Evolutionary conservation across 2,797 vertebrate genomes (phyloP).

Genomic region (Menidia menidia): DNA sequence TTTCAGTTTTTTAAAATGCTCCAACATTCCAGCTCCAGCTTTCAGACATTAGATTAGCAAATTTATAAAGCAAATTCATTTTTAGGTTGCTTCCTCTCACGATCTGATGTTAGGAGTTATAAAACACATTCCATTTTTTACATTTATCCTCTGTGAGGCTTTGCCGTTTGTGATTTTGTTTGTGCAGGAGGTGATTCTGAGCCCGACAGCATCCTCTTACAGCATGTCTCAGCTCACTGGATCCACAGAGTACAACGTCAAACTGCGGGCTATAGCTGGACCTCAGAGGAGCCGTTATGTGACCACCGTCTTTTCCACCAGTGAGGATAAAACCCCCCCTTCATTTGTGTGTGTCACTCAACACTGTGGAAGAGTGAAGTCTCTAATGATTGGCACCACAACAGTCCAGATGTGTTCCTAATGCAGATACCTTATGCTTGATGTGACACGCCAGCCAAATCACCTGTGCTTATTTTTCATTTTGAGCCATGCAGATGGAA

Average conservation of each 20-base stretch:
- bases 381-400: background rate
- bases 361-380: background rate
- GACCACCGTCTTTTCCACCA: conserved; percentile 86
- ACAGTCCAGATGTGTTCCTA: conserved; percentile 23
- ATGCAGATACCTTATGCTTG: conserved; percentile 25
- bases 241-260: conserved; percentile 86
- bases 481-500: conserved; percentile 19
- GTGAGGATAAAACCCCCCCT: conserved; percentile 73
- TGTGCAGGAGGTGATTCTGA: conserved; percentile 87
- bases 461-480: conserved; percentile 46
- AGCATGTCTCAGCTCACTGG: conserved; percentile 84
- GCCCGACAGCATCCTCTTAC: conserved; percentile 87
- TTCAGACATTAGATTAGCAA: background rate
- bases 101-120: background rate
- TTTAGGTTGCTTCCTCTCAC: background rate
- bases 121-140: background rate
- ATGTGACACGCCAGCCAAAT: conserved; percentile 32
- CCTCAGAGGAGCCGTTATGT: conserved; percentile 82
- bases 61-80: background rate
- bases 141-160: background rate
- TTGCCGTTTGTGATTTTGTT: background rate
- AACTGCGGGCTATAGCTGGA: conserved; percentile 84
- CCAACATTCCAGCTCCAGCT: background rate
- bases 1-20: too few relatives aligned
- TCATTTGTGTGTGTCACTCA: background rate